phyloP scores from a whole-genome alignment of 2,797 vertebrate genomes.

The Urophycis tenuis region DNA sequence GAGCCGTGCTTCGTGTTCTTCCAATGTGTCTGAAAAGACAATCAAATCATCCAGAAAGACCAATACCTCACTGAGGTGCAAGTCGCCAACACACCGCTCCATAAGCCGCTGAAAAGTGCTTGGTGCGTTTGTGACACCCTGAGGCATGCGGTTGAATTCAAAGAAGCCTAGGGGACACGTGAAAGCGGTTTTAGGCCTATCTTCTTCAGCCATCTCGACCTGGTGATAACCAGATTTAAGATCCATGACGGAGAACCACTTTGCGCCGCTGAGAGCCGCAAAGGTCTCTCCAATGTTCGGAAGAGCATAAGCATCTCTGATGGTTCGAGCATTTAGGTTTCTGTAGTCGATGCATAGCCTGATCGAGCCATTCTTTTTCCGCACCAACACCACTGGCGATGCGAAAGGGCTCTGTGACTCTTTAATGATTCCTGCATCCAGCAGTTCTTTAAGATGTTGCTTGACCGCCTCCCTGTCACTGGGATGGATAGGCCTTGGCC shows the following conservation, averaged over 20 bases:
- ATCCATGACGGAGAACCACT: constrained; percentile 9
- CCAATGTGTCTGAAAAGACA: too few species aligned
- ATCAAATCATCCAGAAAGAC: too few species aligned
- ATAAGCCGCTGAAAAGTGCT: too few species aligned
- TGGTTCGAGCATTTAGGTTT: too few species aligned
- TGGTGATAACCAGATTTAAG: constrained; percentile 9
- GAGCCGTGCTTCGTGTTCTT: too few species aligned
- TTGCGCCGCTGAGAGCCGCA: background rate
- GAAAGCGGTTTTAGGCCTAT: constrained; percentile 1
- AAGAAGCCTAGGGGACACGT: constrained; percentile 1
- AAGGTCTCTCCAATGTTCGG: constrained; percentile 1
- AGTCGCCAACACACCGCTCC: too few species aligned
- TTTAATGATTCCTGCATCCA: constrained; percentile 7
- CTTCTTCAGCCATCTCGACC: constrained; percentile 4
- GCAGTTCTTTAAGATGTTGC: constrained; percentile 9
- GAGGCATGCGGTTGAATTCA: too few species aligned
- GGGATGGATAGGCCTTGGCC: background rate
- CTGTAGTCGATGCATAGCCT: too few species aligned
- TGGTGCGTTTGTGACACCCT: too few species aligned
- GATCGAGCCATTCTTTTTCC: too few species aligned
- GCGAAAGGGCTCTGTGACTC: constrained; percentile 12
- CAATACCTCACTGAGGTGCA: too few species aligned
- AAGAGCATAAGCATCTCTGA: background rate
- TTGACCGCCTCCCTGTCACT: constrained; percentile 13
- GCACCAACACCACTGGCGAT: too few species aligned